Conservation (phyloP, 2,888 invertebrate genomes). For the Theodoxus fluviatilis region DNA sequence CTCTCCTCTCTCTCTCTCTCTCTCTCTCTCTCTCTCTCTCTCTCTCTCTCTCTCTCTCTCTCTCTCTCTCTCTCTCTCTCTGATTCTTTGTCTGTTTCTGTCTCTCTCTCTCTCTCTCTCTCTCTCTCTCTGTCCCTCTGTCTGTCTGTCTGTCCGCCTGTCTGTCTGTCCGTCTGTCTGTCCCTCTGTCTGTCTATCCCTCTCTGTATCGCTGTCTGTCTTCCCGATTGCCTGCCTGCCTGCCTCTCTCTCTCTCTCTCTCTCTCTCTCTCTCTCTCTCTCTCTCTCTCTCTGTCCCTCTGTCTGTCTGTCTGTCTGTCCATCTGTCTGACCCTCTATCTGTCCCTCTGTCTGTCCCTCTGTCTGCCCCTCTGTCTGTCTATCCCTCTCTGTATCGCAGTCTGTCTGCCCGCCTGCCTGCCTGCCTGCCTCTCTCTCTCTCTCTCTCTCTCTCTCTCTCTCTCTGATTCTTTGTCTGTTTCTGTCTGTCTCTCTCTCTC, state of each 20-base stretch:
- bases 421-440: not conserved
- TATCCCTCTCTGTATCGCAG: not conserved
- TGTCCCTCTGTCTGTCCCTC: too few species aligned
- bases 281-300: not conserved
- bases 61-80: too few species aligned
- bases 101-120: not conserved
- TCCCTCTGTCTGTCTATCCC: too few species aligned
- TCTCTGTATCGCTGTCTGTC: too few species aligned
- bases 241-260: not conserved
- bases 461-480: too few species aligned
- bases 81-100: not conserved
- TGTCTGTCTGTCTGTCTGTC: not conserved
- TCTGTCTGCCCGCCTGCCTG: too few species aligned
- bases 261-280: not conserved
- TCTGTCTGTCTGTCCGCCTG: not conserved
- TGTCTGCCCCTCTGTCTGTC: not conserved
- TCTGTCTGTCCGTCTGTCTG: not conserved
- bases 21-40: not conserved
- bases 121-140: not conserved
- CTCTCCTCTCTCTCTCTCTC: not conserved
- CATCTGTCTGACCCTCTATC: too few species aligned
- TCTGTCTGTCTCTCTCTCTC: not conserved
- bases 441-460: not conserved
- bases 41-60: too few species aligned
- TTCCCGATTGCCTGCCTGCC: not conserved